Base-by-base conservation (phyloP, 1,140 invertebrate genomes). In the Tetragnatha versicolor region DNA sequence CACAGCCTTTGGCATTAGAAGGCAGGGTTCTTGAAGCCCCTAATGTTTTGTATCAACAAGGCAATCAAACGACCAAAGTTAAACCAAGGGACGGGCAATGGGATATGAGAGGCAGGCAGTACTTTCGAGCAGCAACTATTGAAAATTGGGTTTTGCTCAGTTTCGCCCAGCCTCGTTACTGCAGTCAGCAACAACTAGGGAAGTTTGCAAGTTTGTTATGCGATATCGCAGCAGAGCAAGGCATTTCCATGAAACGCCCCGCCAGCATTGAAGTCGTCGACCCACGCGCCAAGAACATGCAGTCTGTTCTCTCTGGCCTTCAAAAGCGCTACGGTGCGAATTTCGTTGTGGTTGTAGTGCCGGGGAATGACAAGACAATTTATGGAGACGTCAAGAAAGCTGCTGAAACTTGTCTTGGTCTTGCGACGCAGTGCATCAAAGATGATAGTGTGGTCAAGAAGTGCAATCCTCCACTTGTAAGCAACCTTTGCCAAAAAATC, bases 391-490 rank as follows among this genome's bases (percentile, higher is more conserved):
- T 95, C 0, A 96, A 96, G 84, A 89, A 92, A 81, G 86, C 89
- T 7, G 91, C 92, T 0, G 95, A 97, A 86, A 83, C 93, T 0
- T 84, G 88, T 3, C 85, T 92, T 51, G 93, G 93, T 4, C 86
- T 94, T 47, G 83, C 94, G 17, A 96, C 94, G 0, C 94, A 96
- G 82, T 96, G 94, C 82, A 86, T 97, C 9, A 93, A 91, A 53
- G 83, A 84, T 86, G 29, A 81, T 63, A 66, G 95, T 91, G 17
- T 83, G 89, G 55, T 58, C 3, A 81, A 51, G 79, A 66, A 84
- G 47, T 78, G 85, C 29, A 81, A 3, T 88, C 81, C 83, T 25
- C 79, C 89, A 0, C 89, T 90, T 0, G 83, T 89, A n/a, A 82
- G 84, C 0, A 97, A 97, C 84, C 91, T 97, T 79, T 84, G 95